A percentile compares a stretch with the other conserved stretches of the same genome.
Conservation (phyloP, 2,888 invertebrate genomes). For the Tortrix viridana region DNA sequence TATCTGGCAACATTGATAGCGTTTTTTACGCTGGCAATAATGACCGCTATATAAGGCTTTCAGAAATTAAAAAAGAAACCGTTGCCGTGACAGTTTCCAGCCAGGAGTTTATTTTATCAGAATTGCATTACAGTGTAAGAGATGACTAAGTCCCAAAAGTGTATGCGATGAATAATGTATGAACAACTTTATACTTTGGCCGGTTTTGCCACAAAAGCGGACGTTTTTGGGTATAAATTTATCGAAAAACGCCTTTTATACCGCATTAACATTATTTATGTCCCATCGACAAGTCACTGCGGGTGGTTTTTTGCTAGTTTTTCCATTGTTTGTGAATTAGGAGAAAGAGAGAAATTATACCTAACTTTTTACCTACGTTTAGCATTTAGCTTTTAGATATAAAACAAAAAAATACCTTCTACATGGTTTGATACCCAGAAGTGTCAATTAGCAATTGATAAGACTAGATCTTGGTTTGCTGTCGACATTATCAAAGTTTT, state of each 20-base stretch:
- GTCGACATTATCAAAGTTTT: no score
- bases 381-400: no score
- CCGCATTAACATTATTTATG: constrained; percentile 78
- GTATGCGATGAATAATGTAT: constrained; percentile 72
- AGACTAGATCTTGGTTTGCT: no score
- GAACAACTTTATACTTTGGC: constrained; percentile 76
- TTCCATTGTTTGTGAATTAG: constrained; percentile 28
- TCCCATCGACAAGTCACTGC: constrained; percentile 48
- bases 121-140: constrained; percentile 40
- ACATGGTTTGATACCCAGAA: no score
- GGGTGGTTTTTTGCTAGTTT: constrained; percentile 42
- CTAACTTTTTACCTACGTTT: not conserved
- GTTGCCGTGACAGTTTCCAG: constrained; percentile 41
- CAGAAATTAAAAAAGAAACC: constrained; percentile 46
- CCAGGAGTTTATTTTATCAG: constrained; percentile 51
- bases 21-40: constrained; percentile 46
- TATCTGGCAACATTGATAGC: constrained; percentile 41
- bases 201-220: constrained; percentile 65
- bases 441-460: no score
- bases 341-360: not conserved
- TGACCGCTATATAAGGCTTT: constrained; percentile 53
- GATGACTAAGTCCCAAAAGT: constrained; percentile 61
- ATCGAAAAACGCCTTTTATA: constrained; percentile 77
- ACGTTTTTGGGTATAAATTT: constrained; percentile 76
- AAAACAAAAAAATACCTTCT: no score